phyloP scores from a whole-genome alignment of 2,888 invertebrate species.

The Gortyna flavago region DNA sequence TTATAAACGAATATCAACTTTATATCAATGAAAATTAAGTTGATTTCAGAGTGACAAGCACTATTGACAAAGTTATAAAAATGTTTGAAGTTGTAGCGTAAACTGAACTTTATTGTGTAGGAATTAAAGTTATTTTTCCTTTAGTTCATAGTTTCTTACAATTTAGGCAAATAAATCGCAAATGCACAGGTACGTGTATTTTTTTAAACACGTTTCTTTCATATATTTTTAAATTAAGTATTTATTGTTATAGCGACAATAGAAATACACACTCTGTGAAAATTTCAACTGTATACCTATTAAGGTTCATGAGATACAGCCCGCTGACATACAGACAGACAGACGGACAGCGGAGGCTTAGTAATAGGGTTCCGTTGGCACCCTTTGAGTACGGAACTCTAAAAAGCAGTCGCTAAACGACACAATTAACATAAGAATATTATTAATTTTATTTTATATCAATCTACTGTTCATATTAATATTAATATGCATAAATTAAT shows the following conservation, averaged over 20 bases:
- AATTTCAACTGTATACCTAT: background rate
- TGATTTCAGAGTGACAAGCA: no score
- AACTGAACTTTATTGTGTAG: no score
- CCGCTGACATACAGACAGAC: background rate
- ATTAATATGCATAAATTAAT: background rate
- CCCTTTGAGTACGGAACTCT: background rate
- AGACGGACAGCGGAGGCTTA: background rate
- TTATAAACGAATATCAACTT: no score
- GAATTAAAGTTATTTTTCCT: no score
- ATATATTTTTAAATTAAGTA: no score
- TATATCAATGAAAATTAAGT: no score
- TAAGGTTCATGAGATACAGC: background rate
- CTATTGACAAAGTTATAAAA: no score
- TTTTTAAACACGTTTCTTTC: background rate
- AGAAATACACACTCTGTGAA: background rate
- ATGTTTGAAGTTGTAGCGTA: no score
- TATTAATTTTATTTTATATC: slow-evolving; percentile 5
- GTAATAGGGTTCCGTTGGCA: background rate
- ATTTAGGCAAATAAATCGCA: no score
- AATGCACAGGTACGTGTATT: no score
- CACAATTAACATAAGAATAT: slow-evolving; percentile 6
- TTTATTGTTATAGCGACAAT: background rate
- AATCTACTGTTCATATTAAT: background rate
- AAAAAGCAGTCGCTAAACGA: background rate
- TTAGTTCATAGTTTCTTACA: no score